Evolutionary conservation across 2,888 invertebrate genomes (phyloP), one percentile per base, ranked within the genome.

Genomic region (Lycia hirtaria): DNA sequence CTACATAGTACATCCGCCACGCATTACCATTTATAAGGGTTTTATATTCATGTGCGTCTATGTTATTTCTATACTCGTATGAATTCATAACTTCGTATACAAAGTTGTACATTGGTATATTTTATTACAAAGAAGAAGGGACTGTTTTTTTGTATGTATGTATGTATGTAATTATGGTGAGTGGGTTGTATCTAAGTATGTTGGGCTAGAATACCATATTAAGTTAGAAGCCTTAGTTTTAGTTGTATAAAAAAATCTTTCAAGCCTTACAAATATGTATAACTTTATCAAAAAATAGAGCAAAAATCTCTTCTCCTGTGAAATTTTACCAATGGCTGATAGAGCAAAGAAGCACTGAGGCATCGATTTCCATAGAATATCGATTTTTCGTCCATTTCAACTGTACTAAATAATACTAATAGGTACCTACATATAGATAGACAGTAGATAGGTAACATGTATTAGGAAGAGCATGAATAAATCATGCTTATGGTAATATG

Each of bases 391-490:
- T 15, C 7, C 12, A 41, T 24, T 24, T 15, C 24, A 24, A 26
- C 12, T 35, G 4, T 12, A 35, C 38, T 38, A 38, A 38, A 12
- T 38, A 35, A 17, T 35, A 17, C n/a, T n/a, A n/a, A n/a, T n/a
- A n/a, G n/a, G 17, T 12, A 14, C 12, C 3, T 40, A 40, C 14
- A 5, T 19, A 44, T 30, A 45, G 52, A 57, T 38, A 41, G 26
- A 14, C 10, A 26, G 22, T 22, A 12, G 35, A 48, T 48, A 47
- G 28, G 28, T 56, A 56, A 48, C 51, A 48, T 69, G 69, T 80
- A 73, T 80, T 78, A 75, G 73, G 73, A 76, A 73, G 74, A 72
- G 63, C 65, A 81, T 82, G 81, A 83, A 81, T 82, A 80, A 81
- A 73, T 73, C 83, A 83, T 83, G 71, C 3, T 64, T 77, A 83